Evolutionary conservation across 2,888 invertebrate genomes (phyloP), one percentile per base, ranked within the genome.

Genomic region (Drosophila pseudotalamancana): DNA sequence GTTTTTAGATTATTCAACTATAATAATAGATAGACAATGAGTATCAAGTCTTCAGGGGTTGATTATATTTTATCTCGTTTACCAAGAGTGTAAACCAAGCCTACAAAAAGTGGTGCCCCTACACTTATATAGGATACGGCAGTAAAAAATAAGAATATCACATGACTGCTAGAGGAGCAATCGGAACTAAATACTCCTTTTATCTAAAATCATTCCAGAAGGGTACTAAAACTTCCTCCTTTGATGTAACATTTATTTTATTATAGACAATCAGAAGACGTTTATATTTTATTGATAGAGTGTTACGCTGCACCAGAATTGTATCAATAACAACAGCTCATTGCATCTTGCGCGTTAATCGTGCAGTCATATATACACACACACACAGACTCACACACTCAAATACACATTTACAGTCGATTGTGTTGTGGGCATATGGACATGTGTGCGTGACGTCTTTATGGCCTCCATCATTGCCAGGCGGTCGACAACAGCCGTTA

Each of bases 381-480:
- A 9, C n/a, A 6, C 23, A 23, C 32, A 6, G 11, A 1, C 16
- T 0, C 23, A 9, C 11, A 4, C 2, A 1, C n/a, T 6, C 16
- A 16, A 3, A 25, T 16, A 40, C 25, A 25, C 18, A n/a, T 34
- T 14, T 40, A 8, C 18, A 14, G n/a, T 4, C 21, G 42, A 31
- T 12, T 53, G 40, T 34, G 19, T 14, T 56, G 50, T 45, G 53
- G 23, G 43, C 31, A 45, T 46, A 39, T 59, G 56, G 12, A 48
- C 37, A 31, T 55, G 32, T 60, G 51, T 48, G 55, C 34, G 31
- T 63, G 61, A 55, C 51, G 72, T 48, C 71, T 77, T 73, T 77
- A 73, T 86, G 62, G 72, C 69, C 69, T 70, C 73, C 60, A 82
- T 79, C 73, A 86, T 73, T 73, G 74, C 73, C 75, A 67, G 66